Conservation (phyloP, 2,113 vertebrate species). For the Pholis gunnellus region DNA sequence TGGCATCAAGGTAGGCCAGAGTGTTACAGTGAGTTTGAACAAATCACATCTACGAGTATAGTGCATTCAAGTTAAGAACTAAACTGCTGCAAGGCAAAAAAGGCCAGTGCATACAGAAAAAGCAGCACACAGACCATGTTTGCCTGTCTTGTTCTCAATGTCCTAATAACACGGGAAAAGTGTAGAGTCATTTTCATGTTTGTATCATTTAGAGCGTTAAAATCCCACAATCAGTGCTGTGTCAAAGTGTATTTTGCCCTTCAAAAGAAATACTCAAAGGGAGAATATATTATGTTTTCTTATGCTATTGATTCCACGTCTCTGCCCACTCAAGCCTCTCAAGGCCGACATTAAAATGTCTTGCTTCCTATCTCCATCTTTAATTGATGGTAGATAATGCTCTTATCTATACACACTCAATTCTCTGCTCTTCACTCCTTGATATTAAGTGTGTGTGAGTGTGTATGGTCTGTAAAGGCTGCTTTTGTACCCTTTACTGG, state of each 20-base stretch:
- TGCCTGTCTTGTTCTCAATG: constrained; percentile 22
- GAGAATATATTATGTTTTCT: constrained; percentile 60
- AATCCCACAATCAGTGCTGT: constrained; percentile 1
- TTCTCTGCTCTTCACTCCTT: constrained; percentile 69
- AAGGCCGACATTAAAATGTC: constrained; percentile 75
- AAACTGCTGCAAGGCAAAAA: constrained; percentile 59
- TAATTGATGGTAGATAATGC: constrained; percentile 79
- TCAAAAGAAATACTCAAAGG: constrained; percentile 38
- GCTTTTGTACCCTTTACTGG: constrained; percentile 71
- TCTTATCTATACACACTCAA: constrained; percentile 67
- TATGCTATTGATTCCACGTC: constrained; percentile 69
- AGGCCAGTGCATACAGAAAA: constrained; percentile 2
- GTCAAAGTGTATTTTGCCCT: constrained; percentile 37
- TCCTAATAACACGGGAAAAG: constrained; percentile 36
- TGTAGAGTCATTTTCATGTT: constrained; percentile 61
- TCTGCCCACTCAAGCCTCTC: constrained; percentile 72
- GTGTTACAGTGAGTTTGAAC: constrained; percentile 19
- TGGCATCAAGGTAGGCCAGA: constrained; percentile 36
- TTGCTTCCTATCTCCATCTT: constrained; percentile 75
- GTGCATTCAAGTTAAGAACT: constrained; percentile 17
- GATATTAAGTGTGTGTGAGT: constrained; percentile 78
- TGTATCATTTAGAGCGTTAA: constrained; percentile 40
- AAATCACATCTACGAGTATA: constrained; percentile 33
- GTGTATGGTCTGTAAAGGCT: constrained; percentile 67
- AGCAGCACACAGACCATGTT: constrained; percentile 4